These are phyloP conservation scores for Tapirus terrestris DNA, from an alignment of 2,113 vertebrate genomes.

Conservation along the genomic window DNA sequence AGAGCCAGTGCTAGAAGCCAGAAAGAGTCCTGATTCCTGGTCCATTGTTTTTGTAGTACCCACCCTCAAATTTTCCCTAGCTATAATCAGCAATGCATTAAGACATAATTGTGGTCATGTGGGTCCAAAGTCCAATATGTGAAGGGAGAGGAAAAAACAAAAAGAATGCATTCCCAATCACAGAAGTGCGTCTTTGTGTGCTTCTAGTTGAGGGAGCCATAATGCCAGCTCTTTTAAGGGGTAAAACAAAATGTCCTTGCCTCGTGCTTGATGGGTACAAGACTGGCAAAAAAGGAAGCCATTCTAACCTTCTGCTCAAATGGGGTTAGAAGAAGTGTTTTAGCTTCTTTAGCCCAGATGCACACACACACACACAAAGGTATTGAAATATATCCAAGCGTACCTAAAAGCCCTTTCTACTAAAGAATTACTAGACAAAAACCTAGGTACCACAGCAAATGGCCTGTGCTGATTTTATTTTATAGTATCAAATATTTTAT, in stretches of 20 bases:
- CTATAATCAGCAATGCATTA: not conserved
- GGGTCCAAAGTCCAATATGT: not conserved
- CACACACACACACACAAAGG: not conserved
- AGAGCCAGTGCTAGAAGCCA: not conserved
- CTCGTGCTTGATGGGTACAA: not conserved
- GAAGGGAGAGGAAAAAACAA: not conserved
- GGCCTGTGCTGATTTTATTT: constrained; percentile 47
- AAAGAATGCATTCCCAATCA: not conserved
- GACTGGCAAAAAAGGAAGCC: not conserved
- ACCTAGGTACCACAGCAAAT: not conserved
- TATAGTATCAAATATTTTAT: constrained; percentile 30
- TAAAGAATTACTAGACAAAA: constrained; percentile 27
- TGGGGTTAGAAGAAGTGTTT: not conserved
- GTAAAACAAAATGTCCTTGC: not conserved
- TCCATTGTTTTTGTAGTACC: not conserved
- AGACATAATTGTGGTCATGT: not conserved
- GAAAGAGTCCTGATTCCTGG: not conserved
- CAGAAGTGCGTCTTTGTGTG: not conserved
- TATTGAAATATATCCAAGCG: not conserved
- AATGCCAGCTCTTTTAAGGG: not conserved
- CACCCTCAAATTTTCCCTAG: not conserved
- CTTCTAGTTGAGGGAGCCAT: not conserved
- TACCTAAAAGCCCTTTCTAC: not conserved
- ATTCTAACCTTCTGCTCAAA: not conserved
- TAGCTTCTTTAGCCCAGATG: not conserved